These are phyloP conservation scores for Scartelaos histophorus DNA, from an alignment of 2,113 vertebrate genomes.

Conservation along the genomic window DNA sequence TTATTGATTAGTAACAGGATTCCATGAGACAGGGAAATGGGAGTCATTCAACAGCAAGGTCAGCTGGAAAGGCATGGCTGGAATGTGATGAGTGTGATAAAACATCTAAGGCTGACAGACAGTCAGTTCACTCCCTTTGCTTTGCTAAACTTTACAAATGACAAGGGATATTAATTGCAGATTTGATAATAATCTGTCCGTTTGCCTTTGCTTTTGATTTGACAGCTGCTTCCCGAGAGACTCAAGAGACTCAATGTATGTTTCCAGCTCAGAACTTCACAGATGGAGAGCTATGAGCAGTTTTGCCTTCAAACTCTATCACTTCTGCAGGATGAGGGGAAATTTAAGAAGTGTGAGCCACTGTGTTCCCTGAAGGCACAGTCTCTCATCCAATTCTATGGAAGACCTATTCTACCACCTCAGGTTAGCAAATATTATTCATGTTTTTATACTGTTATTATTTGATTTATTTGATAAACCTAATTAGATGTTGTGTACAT, in stretches of 20 bases:
- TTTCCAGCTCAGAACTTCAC: slow-evolving; percentile 31
- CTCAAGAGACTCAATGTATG: slow-evolving; percentile 51
- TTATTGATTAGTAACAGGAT: slow-evolving; percentile 40
- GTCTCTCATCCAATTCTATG: slow-evolving; percentile 85
- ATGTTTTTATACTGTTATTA: background rate
- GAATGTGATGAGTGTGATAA: slow-evolving; percentile 69
- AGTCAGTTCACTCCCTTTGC: slow-evolving; percentile 9
- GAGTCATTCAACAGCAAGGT: slow-evolving; percentile 24
- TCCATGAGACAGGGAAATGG: slow-evolving; percentile 24
- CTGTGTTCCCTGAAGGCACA: slow-evolving; percentile 47
- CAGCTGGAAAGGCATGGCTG: slow-evolving; percentile 52
- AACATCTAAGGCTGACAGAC: slow-evolving; percentile 29
- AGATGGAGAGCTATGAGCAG: slow-evolving; percentile 88
- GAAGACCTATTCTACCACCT: slow-evolving; percentile 85
- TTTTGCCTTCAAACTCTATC: slow-evolving; percentile 83
- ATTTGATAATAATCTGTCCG: background rate
- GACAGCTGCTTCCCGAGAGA: slow-evolving; percentile 30
- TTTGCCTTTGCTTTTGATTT: background rate
- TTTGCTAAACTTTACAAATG: background rate
- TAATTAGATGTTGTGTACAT: background rate
- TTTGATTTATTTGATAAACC: background rate
- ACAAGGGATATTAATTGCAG: background rate
- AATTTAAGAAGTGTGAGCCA: slow-evolving; percentile 49
- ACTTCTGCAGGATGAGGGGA: slow-evolving; percentile 74
- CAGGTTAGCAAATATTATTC: slow-evolving; percentile 75